Evolutionary conservation across 1,140 invertebrate genomes (phyloP).

Genomic region (Macrostomum lignano): DNA sequence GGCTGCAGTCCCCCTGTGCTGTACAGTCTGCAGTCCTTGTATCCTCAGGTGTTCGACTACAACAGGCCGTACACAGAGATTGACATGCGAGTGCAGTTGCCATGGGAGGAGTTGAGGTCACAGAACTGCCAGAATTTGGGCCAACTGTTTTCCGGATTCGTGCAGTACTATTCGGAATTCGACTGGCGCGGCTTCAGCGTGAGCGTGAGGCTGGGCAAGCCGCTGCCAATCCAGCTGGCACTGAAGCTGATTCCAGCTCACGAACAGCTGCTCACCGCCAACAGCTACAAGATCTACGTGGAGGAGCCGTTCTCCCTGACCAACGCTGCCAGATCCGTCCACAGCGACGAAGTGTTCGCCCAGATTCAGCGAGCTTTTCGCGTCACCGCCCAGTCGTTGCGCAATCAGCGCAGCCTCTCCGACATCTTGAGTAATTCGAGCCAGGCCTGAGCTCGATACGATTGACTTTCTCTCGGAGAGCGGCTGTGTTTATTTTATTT

Average conservation of each 20-base stretch:
- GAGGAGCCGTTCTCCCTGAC: constrained; percentile 2
- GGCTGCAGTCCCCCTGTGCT: constrained; percentile 50
- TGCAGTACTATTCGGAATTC: constrained; percentile 48
- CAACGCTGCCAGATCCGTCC: neutral
- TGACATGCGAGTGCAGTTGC: constrained; percentile 35
- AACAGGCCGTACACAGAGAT: constrained; percentile 35
- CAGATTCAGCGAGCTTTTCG: neutral
- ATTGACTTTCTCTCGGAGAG: too few relatives aligned
- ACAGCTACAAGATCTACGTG: neutral
- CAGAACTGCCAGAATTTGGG: constrained; percentile 44
- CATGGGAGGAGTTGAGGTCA: constrained; percentile 33
- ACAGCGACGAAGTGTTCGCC: neutral
- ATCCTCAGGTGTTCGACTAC: constrained; percentile 27
- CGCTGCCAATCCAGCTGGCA: neutral
- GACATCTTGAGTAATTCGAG: too few relatives aligned
- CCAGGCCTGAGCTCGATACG: too few relatives aligned
- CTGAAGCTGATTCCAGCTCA: neutral
- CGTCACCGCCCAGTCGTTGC: neutral
- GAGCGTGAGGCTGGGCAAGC: neutral
- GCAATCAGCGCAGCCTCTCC: neutral
- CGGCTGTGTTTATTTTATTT: too few relatives aligned
- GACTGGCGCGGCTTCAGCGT: constrained; percentile 3
- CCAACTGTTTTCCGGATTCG: constrained; percentile 56
- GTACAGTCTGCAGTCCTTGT: constrained; percentile 48
- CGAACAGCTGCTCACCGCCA: constrained; percentile 1